phyloP scores from a whole-genome alignment of 2,888 invertebrate genomes.

The Ophion ellenae region DNA sequence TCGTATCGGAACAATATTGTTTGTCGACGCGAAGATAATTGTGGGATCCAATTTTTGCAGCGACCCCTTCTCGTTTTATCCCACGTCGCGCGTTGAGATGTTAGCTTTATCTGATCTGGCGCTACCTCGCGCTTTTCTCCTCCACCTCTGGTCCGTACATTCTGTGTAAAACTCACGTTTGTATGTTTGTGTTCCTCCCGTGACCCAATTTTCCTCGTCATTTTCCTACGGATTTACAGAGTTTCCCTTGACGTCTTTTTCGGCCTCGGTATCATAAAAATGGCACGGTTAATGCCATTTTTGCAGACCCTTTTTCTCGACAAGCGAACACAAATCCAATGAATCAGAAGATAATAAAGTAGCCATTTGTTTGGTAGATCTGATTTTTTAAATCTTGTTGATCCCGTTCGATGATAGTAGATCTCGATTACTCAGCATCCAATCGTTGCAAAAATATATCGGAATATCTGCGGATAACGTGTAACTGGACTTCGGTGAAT shows the following conservation, averaged over 20 bases:
- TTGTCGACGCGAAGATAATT: constrained; percentile 1
- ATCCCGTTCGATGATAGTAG: no score
- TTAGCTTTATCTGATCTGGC: constrained; percentile 39
- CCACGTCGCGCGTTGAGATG: constrained; percentile 29
- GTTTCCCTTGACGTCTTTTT: constrained; percentile 19
- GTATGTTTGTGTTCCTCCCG: constrained; percentile 24
- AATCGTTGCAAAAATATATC: no score
- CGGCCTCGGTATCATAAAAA: not conserved
- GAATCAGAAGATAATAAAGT: no score
- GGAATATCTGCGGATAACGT: no score
- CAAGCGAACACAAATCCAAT: no score
- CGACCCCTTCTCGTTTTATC: constrained; percentile 2
- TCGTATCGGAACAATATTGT: no score
- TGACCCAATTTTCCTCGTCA: constrained; percentile 58
- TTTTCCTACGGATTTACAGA: constrained; percentile 30
- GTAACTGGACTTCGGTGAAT: no score
- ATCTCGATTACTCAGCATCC: no score
- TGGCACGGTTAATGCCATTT: not conserved
- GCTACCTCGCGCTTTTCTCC: not conserved
- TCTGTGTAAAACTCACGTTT: constrained; percentile 41
- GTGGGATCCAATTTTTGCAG: constrained; percentile 18
- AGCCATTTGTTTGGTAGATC: no score
- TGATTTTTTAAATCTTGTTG: no score
- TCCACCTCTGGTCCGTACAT: constrained; percentile 3
- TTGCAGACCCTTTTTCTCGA: not conserved